Evolutionary conservation across 1,140 invertebrate species (phyloP).

Genomic region (Galleria mellonella): DNA sequence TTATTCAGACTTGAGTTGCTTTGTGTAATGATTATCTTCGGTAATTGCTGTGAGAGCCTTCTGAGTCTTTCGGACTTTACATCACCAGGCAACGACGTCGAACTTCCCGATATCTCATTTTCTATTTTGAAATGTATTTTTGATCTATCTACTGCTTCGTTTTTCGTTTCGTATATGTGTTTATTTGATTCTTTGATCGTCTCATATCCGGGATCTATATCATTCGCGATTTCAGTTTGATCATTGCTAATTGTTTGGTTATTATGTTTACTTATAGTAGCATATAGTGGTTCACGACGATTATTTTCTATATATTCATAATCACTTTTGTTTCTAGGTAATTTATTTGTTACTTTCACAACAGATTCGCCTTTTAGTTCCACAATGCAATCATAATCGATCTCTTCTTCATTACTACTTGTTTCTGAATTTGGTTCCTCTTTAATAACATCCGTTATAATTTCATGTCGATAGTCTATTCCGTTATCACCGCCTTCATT

Average conservation of each 20-base stretch:
- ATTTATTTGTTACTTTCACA: background rate
- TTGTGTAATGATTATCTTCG: conserved; percentile 60
- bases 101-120: conserved; percentile 37
- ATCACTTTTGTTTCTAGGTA: background rate
- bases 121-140: conserved; percentile 29
- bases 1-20: conserved; percentile 45
- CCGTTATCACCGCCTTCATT: conserved; percentile 14
- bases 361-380: conserved; percentile 2
- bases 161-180: background rate
- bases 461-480: background rate
- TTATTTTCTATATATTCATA: too few species aligned
- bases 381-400: background rate
- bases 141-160: conserved; percentile 9
- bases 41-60: conserved; percentile 48
- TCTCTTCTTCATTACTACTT: conserved; percentile 22
- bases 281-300: too few species aligned
- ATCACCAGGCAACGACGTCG: conserved; percentile 22
- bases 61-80: conserved; percentile 45
- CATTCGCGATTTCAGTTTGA: background rate
- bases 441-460: background rate
- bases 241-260: too few species aligned
- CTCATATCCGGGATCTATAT: background rate
- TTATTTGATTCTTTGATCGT: background rate
- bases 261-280: too few species aligned
- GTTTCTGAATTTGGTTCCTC: conserved; percentile 32